These are phyloP conservation scores for Stichodactyla helianthus DNA, from an alignment of 64 coral and sea anemone genomes.

Conservation along the genomic window DNA sequence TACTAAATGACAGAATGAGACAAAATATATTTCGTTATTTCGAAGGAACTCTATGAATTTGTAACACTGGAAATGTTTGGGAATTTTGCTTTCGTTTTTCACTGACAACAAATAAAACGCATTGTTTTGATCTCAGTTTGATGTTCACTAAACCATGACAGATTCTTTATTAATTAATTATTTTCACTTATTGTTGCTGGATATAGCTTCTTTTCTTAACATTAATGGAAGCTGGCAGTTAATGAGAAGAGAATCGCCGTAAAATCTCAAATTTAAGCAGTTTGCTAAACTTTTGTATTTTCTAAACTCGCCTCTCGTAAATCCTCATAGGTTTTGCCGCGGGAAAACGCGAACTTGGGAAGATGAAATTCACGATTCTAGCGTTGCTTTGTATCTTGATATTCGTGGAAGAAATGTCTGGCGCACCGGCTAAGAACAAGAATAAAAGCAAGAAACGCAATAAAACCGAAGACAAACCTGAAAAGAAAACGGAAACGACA, in stretches of 20 bases:
- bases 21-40: not conserved
- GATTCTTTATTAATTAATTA: constrained; percentile 1
- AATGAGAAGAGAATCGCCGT: not conserved
- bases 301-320: not conserved
- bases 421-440: not conserved
- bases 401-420: not conserved
- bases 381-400: not conserved
- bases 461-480: not conserved
- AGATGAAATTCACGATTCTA: not conserved
- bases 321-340: not conserved
- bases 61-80: not conserved
- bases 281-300: not conserved
- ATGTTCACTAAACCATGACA: not conserved
- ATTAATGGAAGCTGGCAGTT: not conserved
- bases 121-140: constrained; percentile 2
- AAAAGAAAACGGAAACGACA: not conserved
- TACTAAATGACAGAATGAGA: not conserved
- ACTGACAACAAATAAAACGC: not conserved
- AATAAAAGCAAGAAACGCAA: not conserved
- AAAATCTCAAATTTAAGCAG: not conserved
- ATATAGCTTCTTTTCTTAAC: not conserved
- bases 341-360: not conserved
- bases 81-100: not conserved
- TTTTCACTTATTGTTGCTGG: not conserved
- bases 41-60: not conserved